Evolutionary conservation across 2,888 invertebrate species (phyloP).

Genomic region (Phlogophora meticulosa): DNA sequence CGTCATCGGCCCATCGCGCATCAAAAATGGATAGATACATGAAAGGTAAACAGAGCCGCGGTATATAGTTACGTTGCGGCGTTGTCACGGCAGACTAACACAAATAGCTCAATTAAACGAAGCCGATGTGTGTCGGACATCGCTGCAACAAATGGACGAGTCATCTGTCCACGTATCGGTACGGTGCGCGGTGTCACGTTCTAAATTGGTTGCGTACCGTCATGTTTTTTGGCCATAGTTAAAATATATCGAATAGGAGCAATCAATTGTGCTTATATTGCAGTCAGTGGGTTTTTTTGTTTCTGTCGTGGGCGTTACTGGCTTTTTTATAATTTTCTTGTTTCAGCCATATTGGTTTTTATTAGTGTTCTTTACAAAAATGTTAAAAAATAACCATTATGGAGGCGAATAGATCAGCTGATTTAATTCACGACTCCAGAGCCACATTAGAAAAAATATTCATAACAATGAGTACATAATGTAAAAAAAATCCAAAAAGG

Average conservation of each 20-base stretch:
- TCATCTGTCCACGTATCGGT: conserved; percentile 79
- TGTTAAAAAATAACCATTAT: too few species aligned
- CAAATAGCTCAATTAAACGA: conserved; percentile 89
- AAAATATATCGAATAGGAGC: conserved; percentile 70
- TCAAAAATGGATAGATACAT: conserved; percentile 35
- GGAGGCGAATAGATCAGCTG: too few species aligned
- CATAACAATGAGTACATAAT: too few species aligned
- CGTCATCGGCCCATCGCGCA: conserved; percentile 23
- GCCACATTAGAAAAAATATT: too few species aligned
- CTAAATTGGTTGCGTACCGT: conserved; percentile 83
- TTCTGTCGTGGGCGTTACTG: conserved; percentile 15
- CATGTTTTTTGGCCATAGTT: conserved; percentile 74
- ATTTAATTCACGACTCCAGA: too few species aligned
- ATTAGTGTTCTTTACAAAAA: too few species aligned
- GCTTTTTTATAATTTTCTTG: conserved; percentile 23
- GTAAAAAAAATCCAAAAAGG: too few species aligned
- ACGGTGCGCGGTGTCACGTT: conserved; percentile 80
- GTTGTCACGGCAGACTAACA: conserved; percentile 81
- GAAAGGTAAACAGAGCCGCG: conserved; percentile 69
- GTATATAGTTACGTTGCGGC: conserved; percentile 79
- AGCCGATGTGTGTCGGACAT: conserved; percentile 76
- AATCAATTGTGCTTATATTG: conserved; percentile 72
- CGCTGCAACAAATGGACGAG: conserved; percentile 70
- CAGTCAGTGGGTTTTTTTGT: conserved; percentile 37
- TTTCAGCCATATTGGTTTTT: not conserved